Base-by-base conservation (phyloP, 2,797 vertebrate species). In the Acrossocheilus fasciatus region DNA sequence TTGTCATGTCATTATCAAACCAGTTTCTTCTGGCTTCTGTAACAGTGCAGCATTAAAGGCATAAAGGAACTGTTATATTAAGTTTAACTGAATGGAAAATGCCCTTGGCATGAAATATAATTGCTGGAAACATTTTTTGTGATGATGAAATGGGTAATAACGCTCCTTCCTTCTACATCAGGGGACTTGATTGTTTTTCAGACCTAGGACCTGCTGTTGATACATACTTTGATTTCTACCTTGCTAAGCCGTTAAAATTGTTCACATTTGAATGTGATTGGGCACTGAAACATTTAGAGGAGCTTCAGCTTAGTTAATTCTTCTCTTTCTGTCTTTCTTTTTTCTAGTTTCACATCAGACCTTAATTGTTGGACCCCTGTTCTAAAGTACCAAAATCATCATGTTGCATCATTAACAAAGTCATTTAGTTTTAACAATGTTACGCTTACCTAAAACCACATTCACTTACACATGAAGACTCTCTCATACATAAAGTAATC, bases 1-100 rank as follows among this genome's bases (percentile, higher is more conserved):
- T 52, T 26, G 23, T 81, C 57, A 64, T 34, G 30, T 68, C 17
- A 54, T 43, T 54, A 54, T 80, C 15, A 62, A 80, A 62, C 52
- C 41, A 50, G 41, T 79, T 43, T 62, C 7, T 59, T 85, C 50
- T 85, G 83, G 66, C n/a, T 59, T 79, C 45, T 77, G 45, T 52
- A 43, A 20, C 36, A 4, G 1, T 12, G 23, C 20, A 3, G 12
- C 15, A 54, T 34, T 66, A 47, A 68, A 66, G 15, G 47, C 20
- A 70, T 15, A 72, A 26, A 36, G n/a, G 66, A 85, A 70, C 2
- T 62, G 39, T 59, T 70, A 0, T 34, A 23, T 30, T n/a, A 15
- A 30, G 14, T 17, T 11, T 7, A 59, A 73, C 20, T n/a, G 52
- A 64, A 64, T 43, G 4, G 59, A 77, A 77, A 76, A 50, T 52